These are phyloP conservation scores for Edolisoma coerulescens DNA, from an alignment of 2,113 vertebrate genomes.

Conservation along the genomic window DNA sequence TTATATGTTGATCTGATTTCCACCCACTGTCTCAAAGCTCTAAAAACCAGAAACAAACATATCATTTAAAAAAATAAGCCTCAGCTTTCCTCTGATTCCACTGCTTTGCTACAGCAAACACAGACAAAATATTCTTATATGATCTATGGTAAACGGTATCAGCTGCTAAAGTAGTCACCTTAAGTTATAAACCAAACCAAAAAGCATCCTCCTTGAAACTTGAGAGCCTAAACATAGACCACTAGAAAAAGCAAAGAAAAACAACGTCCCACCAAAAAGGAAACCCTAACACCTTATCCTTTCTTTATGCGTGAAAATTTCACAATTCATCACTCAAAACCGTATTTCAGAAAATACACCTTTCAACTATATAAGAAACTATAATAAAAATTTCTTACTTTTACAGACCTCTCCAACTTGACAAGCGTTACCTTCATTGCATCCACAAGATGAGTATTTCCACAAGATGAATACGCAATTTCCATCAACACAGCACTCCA, in stretches of 20 bases:
- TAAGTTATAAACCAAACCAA: neutral
- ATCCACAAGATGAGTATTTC: neutral
- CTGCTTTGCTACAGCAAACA: neutral
- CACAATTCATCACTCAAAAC: neutral
- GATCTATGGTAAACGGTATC: neutral
- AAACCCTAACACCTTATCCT: neutral
- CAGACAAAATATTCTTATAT: neutral
- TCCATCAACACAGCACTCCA: neutral
- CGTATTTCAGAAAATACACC: neutral
- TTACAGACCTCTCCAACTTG: neutral
- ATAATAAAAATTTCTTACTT: neutral
- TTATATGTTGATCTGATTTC: neutral
- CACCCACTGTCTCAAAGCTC: neutral
- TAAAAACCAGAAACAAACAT: neutral
- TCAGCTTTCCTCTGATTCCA: neutral
- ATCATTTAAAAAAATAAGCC: neutral
- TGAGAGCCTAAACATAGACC: neutral
- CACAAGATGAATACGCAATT: neutral
- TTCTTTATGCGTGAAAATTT: neutral
- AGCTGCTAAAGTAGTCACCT: neutral
- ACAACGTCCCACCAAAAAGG: neutral
- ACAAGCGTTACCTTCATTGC: neutral
- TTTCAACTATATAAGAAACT: neutral
- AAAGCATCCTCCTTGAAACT: neutral
- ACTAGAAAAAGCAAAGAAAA: neutral